Percentiles rank a stretch among this genome's conserved stretches.
Conservation (phyloP, 92 coral and sea anemone genomes). For the Plumapathes pennacea region DNA sequence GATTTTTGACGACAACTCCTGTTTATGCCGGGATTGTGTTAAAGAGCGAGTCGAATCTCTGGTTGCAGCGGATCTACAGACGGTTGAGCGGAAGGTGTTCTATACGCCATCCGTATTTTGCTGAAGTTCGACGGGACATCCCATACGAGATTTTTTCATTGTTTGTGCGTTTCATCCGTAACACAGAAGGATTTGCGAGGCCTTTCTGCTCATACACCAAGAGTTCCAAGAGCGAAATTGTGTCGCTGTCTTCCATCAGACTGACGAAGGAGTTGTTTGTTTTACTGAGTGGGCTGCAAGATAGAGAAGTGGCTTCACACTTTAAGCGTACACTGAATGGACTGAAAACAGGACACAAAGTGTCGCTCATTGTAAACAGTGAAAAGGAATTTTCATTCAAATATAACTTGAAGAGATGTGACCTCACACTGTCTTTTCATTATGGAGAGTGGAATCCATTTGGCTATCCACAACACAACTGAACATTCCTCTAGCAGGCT, state of each 20-base stretch:
- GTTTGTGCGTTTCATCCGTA: constrained; percentile 26
- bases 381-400: constrained; percentile 59
- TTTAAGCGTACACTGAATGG: too few relatives aligned
- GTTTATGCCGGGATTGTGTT: constrained; percentile 13
- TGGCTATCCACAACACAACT: constrained; percentile 62
- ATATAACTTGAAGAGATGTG: constrained; percentile 48
- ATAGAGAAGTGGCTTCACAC: constrained; percentile 38
- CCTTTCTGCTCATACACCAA: constrained; percentile 36
- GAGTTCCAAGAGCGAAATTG: constrained; percentile 63
- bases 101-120: constrained; percentile 36
- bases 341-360: too few relatives aligned
- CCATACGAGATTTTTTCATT: constrained; percentile 30
- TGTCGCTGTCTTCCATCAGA: constrained; percentile 52
- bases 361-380: constrained; percentile 22
- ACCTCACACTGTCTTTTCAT: constrained; percentile 55
- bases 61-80: constrained; percentile 28
- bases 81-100: constrained; percentile 38
- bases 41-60: constrained; percentile 20
- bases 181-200: constrained; percentile 31
- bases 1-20: constrained; percentile 2
- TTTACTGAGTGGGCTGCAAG: constrained; percentile 34
- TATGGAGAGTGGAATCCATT: constrained; percentile 70
- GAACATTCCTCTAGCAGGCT: too few relatives aligned
- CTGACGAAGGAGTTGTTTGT: constrained; percentile 53
- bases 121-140: constrained; percentile 38